Evolutionary conservation across 2,888 invertebrate genomes (phyloP), one percentile per base, ranked within the genome.

Genomic region (Synanthedon formicaeformis): DNA sequence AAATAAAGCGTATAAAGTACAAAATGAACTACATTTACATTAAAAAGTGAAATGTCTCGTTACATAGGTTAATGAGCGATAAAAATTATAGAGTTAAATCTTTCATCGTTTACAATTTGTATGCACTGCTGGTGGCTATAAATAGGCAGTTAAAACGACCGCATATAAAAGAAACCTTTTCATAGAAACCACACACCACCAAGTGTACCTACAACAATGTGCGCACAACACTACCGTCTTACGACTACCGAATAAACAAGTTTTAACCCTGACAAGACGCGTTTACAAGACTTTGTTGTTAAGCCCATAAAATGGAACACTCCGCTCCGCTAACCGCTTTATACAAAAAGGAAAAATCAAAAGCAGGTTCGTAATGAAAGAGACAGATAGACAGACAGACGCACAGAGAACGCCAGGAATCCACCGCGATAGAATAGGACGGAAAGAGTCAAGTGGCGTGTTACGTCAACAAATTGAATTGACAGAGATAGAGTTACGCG

Each of bases 361-460:
- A 63, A 75, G 75, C 81, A 72, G 75, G 80, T 80, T 80, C 71
- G 58, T 71, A 70, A 63, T 64, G 68, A 75, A 64, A 62, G 81
- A 69, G 79, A 79, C 55, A 58, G 66, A 62, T 57, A 63, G 65
- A 18, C 23, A 23, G 5, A 23, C 23, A 5, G 23, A 73, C 59
- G 60, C 63, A 60, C 62, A 52, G 60, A 61, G 67, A 73, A 16
- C 34, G 34, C 10, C 34, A 10, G 34, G 34, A 34, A 10, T 34
- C 34, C 34, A 6, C 8, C 8, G 34, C 66, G 66, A 68, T 82
- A 69, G 73, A 64, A 71, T 8, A 34, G 34, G 75, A 79, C 74
- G 83, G 78, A 83, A 84, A 78, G 73, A 78, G 79, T 80, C 73
- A 78, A 81, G 77, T 78, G 60, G 61, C 67, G 72, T 66, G 69